Conservation (phyloP, 2,113 vertebrate genomes). For the Podarcis muralis region DNA sequence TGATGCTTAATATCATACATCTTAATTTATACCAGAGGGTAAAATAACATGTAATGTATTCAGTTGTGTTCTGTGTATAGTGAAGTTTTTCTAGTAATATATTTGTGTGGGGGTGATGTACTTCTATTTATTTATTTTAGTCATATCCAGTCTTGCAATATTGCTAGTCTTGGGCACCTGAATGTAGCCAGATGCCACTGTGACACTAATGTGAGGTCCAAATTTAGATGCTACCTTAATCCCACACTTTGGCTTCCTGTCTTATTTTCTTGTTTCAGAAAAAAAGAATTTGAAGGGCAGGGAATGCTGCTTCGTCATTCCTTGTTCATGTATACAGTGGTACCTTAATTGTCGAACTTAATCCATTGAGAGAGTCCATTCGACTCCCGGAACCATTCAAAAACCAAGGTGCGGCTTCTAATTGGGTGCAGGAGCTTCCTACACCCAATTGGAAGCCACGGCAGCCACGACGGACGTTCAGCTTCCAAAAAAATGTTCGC, state of each 20-base stretch:
- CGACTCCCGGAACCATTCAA: no score
- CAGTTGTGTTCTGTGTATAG: not conserved
- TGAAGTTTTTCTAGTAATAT: not conserved
- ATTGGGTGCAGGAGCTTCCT: no score
- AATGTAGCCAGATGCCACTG: not conserved
- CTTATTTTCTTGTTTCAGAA: not conserved
- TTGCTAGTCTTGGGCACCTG: not conserved
- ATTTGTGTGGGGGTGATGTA: not conserved
- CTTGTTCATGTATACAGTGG: not conserved
- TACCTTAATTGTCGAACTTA: no score
- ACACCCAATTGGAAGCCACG: no score
- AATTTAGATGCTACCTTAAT: not conserved
- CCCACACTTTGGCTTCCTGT: not conserved
- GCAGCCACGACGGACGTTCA: no score
- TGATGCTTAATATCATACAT: not conserved
- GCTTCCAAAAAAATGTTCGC: no score
- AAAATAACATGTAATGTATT: not conserved
- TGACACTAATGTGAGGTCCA: not conserved
- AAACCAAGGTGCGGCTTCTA: no score
- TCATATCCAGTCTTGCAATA: not conserved
- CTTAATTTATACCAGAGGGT: not conserved
- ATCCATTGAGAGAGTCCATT: no score
- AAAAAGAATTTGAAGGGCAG: not conserved
- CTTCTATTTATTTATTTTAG: not conserved
- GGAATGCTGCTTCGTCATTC: not conserved